Percentiles rank a stretch among this genome's conserved stretches.
Conservation (phyloP, 2,797 vertebrate species). For the Lepidocolaptes lacrymiger region DNA sequence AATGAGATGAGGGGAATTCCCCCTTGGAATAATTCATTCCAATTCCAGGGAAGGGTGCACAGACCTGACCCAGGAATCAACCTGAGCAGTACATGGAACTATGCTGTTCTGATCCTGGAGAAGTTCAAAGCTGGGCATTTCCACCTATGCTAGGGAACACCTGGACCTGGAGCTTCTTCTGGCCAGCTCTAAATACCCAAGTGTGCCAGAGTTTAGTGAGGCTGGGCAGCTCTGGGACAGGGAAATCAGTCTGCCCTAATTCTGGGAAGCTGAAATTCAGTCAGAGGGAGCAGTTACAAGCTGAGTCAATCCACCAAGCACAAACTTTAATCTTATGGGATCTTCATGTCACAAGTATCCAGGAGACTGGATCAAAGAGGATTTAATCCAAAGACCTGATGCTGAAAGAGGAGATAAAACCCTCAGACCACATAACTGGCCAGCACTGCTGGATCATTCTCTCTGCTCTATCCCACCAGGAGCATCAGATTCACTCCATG, state of each 20-base stretch:
- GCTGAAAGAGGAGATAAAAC: not conserved
- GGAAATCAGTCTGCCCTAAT: not conserved
- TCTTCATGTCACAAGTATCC: not conserved
- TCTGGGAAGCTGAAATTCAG: not conserved
- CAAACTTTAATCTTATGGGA: not conserved
- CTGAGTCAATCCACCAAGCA: not conserved
- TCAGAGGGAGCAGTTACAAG: not conserved
- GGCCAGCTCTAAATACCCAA: fast-evolving
- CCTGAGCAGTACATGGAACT: not conserved
- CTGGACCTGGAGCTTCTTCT: not conserved
- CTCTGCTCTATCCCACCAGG: not conserved
- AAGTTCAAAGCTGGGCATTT: not conserved
- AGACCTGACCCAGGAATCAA: not conserved
- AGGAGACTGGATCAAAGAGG: not conserved
- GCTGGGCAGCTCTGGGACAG: not conserved
- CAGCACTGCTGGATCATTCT: not conserved
- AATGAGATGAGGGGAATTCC: fast-evolving
- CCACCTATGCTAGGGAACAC: not conserved
- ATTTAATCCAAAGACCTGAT: not conserved
- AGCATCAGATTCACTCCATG: not conserved
- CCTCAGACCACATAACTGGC: fast-evolving
- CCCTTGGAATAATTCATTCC: fast-evolving
- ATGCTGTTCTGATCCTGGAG: not conserved
- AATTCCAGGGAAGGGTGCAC: fast-evolving
- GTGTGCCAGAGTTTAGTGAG: fast-evolving